Base-by-base conservation (phyloP, 2,797 vertebrate species). In the Phataginus tricuspis region DNA sequence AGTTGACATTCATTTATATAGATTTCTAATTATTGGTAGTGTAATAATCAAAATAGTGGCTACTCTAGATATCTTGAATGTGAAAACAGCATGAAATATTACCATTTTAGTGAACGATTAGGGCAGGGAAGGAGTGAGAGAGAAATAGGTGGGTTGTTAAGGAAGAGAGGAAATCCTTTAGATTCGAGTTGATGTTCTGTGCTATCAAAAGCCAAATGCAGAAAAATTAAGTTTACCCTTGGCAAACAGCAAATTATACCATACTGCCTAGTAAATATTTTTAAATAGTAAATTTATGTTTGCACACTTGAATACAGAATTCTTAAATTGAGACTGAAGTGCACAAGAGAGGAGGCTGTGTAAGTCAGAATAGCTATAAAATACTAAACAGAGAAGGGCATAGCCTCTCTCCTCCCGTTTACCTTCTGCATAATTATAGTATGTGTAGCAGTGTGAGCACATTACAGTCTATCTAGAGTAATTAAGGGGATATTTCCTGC, bases 401-500 rank as follows among this genome's bases (percentile, higher is more conserved):
- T 37, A 63, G 57, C 37, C 68, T 23, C 34, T 92, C 53, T 90
- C 45, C 34, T 64, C 7, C 59, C 87, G 86, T 92, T 92, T 45
- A 91, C 74, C 66, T 57, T 97, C 51, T 90, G 87, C 51, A n/a
- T 90, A 87, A 91, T 93, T 84, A 64, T 96, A 69, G 61, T 94
- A 11, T 71, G 16, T 21, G 63, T 25, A 87, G 91, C 53, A 79
- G 78, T 85, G 49, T 79, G 79, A 87, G 79, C 63, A 27, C 92
- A 93, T 96, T 94, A 95, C 16, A 77, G 86, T 97, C 96, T 93
- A 96, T 93, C 88, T 94, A 84, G 61, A 90, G 87, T 92, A 86
- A 97, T 97, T 97, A 97, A 86, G 86, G 59, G 74, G 93, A 53
- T 95, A 71, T 93, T 96, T 97, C 68, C 92, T 96, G 84, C 80